Evolutionary conservation across 92 coral and sea anemone species (phyloP).

Genomic region (Porites evermanni): DNA sequence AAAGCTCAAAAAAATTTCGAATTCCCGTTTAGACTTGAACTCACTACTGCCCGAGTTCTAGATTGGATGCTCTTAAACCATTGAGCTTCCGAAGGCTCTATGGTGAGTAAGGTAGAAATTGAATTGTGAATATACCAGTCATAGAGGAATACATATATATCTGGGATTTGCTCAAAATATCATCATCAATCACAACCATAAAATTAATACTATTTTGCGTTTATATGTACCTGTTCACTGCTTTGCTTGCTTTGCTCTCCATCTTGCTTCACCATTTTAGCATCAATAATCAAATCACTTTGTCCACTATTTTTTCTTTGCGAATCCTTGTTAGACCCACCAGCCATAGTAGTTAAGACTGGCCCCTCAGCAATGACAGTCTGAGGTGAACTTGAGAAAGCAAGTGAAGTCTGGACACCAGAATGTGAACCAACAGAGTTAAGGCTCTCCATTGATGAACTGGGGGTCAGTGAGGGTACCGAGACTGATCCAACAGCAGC

Average conservation of each 20-base stretch:
- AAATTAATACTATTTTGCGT: too few relatives aligned
- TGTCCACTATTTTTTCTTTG: slow-evolving; percentile 35
- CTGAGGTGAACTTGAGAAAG: slow-evolving; percentile 63
- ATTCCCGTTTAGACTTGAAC: too few relatives aligned
- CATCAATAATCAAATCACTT: slow-evolving; percentile 13
- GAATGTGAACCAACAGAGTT: slow-evolving; percentile 76
- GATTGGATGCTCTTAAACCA: too few relatives aligned
- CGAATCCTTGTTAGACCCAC: slow-evolving; percentile 1
- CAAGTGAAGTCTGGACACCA: slow-evolving; percentile 13
- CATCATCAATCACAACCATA: too few relatives aligned
- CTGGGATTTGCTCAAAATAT: too few relatives aligned
- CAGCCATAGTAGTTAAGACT: not conserved
- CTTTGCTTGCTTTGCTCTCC: slow-evolving; percentile 23
- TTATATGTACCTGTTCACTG: slow-evolving; percentile 20
- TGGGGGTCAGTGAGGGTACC: slow-evolving; percentile 83
- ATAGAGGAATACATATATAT: too few relatives aligned
- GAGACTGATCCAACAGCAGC: slow-evolving; percentile 31
- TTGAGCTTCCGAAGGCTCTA: too few relatives aligned
- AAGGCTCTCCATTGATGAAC: slow-evolving; percentile 91
- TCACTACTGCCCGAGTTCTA: too few relatives aligned
- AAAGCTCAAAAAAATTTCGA: too few relatives aligned
- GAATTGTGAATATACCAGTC: too few relatives aligned
- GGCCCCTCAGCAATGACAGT: slow-evolving; percentile 38
- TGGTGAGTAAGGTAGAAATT: too few relatives aligned
- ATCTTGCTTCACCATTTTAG: slow-evolving; percentile 26